Evolutionary conservation across 2,888 invertebrate genomes (phyloP).

Genomic region (Hirtodrosophila duncani): DNA sequence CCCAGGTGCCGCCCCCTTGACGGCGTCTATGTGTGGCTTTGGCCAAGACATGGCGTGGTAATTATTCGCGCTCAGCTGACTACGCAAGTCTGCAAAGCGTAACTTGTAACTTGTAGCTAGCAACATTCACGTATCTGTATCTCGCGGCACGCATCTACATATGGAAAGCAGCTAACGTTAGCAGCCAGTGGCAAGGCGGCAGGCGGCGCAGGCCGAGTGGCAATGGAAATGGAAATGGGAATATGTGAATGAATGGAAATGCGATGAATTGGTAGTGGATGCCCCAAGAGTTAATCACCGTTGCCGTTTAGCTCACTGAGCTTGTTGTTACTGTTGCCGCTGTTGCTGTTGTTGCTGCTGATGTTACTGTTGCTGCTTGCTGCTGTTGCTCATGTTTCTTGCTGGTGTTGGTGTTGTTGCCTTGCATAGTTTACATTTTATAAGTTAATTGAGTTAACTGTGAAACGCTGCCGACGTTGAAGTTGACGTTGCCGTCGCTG

Average conservation of each 20-base stretch:
- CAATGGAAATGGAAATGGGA: constrained; percentile 1
- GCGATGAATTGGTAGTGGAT: constrained; percentile 36
- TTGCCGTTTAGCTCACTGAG: constrained; percentile 58
- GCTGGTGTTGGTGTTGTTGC: constrained; percentile 32
- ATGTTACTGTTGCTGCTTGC: constrained; percentile 21
- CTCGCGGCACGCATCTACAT: constrained; percentile 64
- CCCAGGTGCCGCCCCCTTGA: constrained; percentile 44
- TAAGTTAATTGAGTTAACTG: constrained; percentile 76
- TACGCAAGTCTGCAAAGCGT: constrained; percentile 68
- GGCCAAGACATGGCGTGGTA: constrained; percentile 55
- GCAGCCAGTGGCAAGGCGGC: constrained; percentile 3
- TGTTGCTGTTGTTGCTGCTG: constrained; percentile 15
- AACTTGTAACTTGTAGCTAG: constrained; percentile 71
- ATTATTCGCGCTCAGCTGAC: constrained; percentile 76
- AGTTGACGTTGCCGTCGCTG: constrained; percentile 5
- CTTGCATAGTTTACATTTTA: constrained; percentile 67
- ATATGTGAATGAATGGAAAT: neutral
- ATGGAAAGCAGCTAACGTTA: constrained; percentile 34
- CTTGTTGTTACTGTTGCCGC: constrained; percentile 27
- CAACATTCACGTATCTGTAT: constrained; percentile 57
- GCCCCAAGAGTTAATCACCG: constrained; percentile 69
- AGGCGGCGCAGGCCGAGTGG: constrained; percentile 5
- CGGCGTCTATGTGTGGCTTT: constrained; percentile 36
- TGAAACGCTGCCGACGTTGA: constrained; percentile 46
- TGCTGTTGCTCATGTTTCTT: constrained; percentile 13